phyloP scores from a whole-genome alignment of 2,888 invertebrate species.

The Meliscaeva auricollis region DNA sequence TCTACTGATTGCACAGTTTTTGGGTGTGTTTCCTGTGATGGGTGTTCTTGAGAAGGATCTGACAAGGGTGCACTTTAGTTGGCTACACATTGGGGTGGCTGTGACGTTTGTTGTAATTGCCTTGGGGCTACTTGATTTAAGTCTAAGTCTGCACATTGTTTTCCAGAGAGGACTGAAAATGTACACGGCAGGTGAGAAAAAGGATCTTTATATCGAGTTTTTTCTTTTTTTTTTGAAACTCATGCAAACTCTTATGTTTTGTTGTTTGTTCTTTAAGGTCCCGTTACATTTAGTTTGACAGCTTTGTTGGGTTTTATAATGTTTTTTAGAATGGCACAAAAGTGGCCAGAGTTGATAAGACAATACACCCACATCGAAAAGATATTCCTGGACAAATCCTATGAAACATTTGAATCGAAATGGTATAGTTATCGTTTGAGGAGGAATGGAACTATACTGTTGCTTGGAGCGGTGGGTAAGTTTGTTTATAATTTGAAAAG shows the following conservation, averaged over 20 bases:
- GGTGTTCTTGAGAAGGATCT: conserved; percentile 84
- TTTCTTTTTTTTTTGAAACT: conserved; percentile 10
- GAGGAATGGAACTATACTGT: conserved; percentile 78
- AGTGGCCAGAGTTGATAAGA: conserved; percentile 81
- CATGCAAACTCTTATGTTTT: no score
- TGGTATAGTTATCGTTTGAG: conserved; percentile 79
- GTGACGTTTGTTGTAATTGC: conserved; percentile 77
- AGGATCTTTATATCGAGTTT: background rate
- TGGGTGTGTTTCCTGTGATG: conserved; percentile 85
- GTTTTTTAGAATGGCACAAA: conserved; percentile 80
- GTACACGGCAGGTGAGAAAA: conserved; percentile 80
- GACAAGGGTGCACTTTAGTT: conserved; percentile 79
- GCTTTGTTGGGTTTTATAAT: conserved; percentile 78
- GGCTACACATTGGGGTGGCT: conserved; percentile 78
- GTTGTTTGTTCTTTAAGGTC: conserved; percentile 79
- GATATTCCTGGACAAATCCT: conserved; percentile 80
- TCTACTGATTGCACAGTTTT: conserved; percentile 85
- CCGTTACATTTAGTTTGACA: conserved; percentile 81
- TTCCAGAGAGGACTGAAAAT: conserved; percentile 80
- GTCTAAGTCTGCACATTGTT: conserved; percentile 78
- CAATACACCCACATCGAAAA: conserved; percentile 79
- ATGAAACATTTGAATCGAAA: conserved; percentile 77
- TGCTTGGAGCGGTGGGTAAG: conserved; percentile 78
- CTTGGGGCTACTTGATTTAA: conserved; percentile 78
- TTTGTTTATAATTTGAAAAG: conserved; percentile 25